These are phyloP conservation scores for Dynastes tityus DNA, from an alignment of 2,888 invertebrate species.

Conservation along the genomic window DNA sequence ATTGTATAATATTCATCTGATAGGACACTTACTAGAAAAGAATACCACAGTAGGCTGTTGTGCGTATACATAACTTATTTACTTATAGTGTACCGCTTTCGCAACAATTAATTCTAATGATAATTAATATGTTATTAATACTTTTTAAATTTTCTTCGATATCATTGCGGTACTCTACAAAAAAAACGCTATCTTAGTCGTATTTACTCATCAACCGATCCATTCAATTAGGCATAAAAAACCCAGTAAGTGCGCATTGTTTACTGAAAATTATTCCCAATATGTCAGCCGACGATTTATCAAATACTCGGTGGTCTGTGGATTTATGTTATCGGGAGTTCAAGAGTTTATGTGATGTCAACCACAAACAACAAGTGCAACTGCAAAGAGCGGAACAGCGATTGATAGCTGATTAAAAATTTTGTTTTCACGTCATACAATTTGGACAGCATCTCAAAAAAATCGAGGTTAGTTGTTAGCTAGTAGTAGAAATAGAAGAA, in stretches of 20 bases:
- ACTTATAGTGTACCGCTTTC: background rate
- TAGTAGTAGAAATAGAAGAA: too few species aligned
- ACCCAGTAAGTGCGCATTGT: conserved; percentile 29
- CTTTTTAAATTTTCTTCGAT: background rate
- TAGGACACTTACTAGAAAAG: background rate
- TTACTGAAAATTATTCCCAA: conserved; percentile 47
- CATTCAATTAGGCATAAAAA: conserved; percentile 1
- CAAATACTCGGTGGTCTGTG: conserved; percentile 36
- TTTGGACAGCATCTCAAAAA: too few species aligned
- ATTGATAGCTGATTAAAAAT: conserved; percentile 9
- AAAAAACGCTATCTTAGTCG: background rate
- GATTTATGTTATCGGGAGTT: conserved; percentile 48
- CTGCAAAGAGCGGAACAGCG: conserved; percentile 3
- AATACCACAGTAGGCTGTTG: too few species aligned
- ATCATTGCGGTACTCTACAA: background rate
- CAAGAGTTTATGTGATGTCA: conserved; percentile 44
- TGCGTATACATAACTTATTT: background rate
- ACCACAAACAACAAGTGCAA: conserved; percentile 8
- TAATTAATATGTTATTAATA: conserved; percentile 24
- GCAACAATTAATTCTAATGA: background rate
- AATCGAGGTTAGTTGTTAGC: too few species aligned
- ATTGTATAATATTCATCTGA: conserved; percentile 11
- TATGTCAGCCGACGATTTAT: conserved; percentile 47
- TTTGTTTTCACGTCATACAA: too few species aligned
- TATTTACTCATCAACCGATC: background rate